Percentiles rank a stretch among this genome's conserved stretches.
Evolutionary conservation across 2,888 invertebrate genomes (phyloP).

Genomic region (Calameuta pallipes): DNA sequence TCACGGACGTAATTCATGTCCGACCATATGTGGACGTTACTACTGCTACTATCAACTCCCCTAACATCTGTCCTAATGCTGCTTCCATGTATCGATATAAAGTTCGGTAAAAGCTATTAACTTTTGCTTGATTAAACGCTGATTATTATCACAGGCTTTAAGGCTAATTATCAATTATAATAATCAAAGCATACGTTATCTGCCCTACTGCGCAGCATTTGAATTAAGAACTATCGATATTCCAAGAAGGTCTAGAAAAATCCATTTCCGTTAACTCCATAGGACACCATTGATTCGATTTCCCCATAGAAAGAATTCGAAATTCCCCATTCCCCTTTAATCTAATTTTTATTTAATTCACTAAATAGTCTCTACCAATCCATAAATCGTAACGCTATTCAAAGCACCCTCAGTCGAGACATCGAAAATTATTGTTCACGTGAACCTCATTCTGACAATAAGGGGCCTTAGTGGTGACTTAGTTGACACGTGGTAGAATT

Average conservation of each 20-base stretch:
- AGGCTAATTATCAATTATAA: not conserved
- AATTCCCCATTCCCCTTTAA: not conserved
- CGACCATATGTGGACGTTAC: not conserved
- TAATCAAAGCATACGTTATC: not conserved
- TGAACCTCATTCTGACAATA: no score
- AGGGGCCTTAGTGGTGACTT: no score
- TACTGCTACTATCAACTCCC: not conserved
- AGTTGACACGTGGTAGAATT: no score
- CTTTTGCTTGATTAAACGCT: not conserved
- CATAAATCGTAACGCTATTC: no score
- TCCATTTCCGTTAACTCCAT: not conserved
- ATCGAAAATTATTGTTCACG: no score
- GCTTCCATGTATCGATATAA: not conserved
- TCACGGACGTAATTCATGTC: not conserved
- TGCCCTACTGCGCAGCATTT: not conserved
- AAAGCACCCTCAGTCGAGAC: no score
- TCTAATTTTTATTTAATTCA: not conserved
- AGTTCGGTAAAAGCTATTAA: not conserved
- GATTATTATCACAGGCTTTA: not conserved
- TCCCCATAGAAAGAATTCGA: not conserved
- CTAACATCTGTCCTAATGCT: not conserved
- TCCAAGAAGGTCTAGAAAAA: not conserved
- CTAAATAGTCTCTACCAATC: no score
- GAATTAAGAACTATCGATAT: not conserved
- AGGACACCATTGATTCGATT: not conserved